Percentiles rank a stretch among this genome's conserved stretches.
Evolutionary conservation across 2,113 vertebrate species (phyloP).

Genomic region (Oryzias celebensis): DNA sequence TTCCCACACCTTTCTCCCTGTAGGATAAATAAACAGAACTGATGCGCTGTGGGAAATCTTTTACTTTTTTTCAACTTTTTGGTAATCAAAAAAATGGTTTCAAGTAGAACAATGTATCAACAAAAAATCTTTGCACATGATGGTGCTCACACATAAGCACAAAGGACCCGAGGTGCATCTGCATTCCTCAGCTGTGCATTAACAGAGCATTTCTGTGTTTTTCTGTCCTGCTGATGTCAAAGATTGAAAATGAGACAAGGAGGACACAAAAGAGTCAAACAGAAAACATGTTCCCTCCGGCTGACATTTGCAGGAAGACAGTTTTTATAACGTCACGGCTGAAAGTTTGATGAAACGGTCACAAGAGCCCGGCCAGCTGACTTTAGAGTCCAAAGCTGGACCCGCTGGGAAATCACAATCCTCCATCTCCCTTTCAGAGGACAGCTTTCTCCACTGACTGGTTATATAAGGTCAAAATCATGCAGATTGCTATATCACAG

Average conservation of each 20-base stretch:
- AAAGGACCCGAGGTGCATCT: conserved; percentile 2
- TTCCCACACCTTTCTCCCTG: no score
- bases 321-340: neutral
- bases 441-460: conserved; percentile 12
- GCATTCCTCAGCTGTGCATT: conserved; percentile 6
- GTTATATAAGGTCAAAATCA: conserved; percentile 32
- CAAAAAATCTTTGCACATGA: no score
- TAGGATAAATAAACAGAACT: no score
- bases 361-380: conserved; percentile 20
- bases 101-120: no score
- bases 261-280: neutral
- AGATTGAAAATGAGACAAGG: neutral
- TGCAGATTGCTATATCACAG: conserved; percentile 11
- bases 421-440: conserved; percentile 2
- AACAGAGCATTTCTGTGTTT: conserved; percentile 8
- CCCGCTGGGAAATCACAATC: conserved; percentile 16
- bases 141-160: no score
- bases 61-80: no score
- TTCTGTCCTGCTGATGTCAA: conserved; percentile 2
- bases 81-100: no score
- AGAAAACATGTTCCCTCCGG: conserved; percentile 5
- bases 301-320: conserved; percentile 19
- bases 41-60: no score
- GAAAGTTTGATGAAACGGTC: conserved; percentile 18
- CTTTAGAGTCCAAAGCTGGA: conserved; percentile 12